Evolutionary conservation across 2,113 vertebrate species (phyloP).

Genomic region (Mus pahari): DNA sequence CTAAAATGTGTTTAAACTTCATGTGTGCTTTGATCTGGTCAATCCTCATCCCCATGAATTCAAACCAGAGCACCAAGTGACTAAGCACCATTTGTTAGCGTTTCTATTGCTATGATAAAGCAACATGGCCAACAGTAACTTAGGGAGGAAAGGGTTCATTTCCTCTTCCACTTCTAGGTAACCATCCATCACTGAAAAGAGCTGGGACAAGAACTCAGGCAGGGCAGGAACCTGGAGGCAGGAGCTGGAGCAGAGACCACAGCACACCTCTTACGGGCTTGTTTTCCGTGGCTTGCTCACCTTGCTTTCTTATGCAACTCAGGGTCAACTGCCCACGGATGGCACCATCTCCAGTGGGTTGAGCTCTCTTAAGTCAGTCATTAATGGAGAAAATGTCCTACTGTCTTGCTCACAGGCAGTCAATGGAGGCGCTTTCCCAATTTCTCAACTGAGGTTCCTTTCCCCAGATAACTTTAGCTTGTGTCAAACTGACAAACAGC

Average conservation of each 20-base stretch:
- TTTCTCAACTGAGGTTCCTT: background rate
- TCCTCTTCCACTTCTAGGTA: background rate
- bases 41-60: background rate
- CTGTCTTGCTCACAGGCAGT: background rate
- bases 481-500: background rate
- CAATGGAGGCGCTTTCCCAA: background rate
- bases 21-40: background rate
- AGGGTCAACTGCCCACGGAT: background rate
- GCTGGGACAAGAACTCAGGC: too few relatives aligned
- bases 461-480: background rate
- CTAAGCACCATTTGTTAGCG: background rate
- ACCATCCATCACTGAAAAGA: background rate
- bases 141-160: background rate
- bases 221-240: background rate
- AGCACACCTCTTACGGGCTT: background rate
- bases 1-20: slow-evolving; percentile 21
- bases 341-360: background rate
- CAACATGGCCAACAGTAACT: too few relatives aligned
- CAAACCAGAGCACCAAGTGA: slow-evolving; percentile 10
- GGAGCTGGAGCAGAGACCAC: background rate
- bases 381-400: background rate
- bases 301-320: background rate
- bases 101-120: background rate
- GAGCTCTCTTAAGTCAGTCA: background rate
- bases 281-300: background rate